These are phyloP conservation scores for Heliocidaris erythrogramma DNA, from an alignment of 35 echinoderm and acorn worm genomes.

Conservation along the genomic window DNA sequence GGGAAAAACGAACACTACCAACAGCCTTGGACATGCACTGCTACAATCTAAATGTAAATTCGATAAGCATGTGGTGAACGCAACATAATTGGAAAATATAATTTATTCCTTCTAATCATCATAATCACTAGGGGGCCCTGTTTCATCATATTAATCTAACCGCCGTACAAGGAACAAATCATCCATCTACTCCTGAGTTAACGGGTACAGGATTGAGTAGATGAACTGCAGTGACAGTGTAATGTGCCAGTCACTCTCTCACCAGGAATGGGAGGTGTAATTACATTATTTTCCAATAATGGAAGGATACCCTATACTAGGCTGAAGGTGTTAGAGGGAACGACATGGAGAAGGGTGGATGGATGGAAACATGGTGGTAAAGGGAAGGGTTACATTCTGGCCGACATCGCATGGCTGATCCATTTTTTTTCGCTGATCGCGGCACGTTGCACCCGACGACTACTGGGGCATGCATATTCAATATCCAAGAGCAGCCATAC, in stretches of 20 bases:
- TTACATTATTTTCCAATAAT: slow-evolving; percentile 50
- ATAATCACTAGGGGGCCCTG: neutral
- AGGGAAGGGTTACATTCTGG: slow-evolving; percentile 5
- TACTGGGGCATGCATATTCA: slow-evolving; percentile 2
- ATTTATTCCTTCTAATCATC: neutral
- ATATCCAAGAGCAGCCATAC: neutral
- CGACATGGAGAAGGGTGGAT: neutral
- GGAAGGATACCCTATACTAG: slow-evolving; percentile 15
- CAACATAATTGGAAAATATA: slow-evolving; percentile 13
- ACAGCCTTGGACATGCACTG: neutral
- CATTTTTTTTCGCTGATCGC: slow-evolving; percentile 2
- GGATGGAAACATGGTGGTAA: neutral
- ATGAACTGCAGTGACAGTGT: neutral
- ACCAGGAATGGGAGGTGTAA: slow-evolving; percentile 19
- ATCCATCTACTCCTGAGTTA: neutral
- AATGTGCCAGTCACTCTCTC: slow-evolving; percentile 29
- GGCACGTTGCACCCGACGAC: neutral
- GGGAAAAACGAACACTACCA: neutral
- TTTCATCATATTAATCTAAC: neutral
- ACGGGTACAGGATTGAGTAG: neutral
- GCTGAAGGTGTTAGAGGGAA: neutral
- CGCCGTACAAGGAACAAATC: neutral
- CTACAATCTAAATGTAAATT: slow-evolving; percentile 5
- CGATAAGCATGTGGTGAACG: neutral
- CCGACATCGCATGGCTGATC: neutral